A percentile compares a stretch with the other conserved stretches of the same genome.
phyloP scores from a whole-genome alignment of 2,113 vertebrate species.

The Hippocampus comes region DNA sequence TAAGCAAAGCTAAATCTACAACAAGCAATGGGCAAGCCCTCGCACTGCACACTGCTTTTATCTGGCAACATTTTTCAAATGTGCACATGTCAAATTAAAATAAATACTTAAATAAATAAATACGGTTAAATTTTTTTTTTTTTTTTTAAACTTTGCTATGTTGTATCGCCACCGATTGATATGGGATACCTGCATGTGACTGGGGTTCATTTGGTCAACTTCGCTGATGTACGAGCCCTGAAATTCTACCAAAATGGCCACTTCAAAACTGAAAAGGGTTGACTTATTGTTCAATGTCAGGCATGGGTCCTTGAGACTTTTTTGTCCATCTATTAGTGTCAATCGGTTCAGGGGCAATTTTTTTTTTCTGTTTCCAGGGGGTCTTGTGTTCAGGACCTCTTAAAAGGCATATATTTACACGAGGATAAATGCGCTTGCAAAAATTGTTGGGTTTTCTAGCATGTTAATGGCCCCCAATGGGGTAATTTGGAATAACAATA shows the following conservation, averaged over 20 bases:
- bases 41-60: not conserved
- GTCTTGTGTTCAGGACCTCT: not conserved
- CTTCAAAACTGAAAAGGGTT: not conserved
- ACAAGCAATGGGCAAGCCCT: not conserved
- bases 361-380: no score
- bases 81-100: not conserved
- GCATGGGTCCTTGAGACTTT: not conserved
- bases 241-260: not conserved
- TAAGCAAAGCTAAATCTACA: not conserved
- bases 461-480: not conserved
- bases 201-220: not conserved
- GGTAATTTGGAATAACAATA: not conserved
- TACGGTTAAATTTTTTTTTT: no score
- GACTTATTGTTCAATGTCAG: not conserved
- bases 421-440: not conserved
- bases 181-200: not conserved
- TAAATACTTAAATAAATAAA: no score
- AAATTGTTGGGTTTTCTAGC: not conserved
- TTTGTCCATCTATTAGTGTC: no score
- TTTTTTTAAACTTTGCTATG: not conserved
- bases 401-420: not conserved
- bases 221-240: not conserved
- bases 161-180: not conserved
- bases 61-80: not conserved
- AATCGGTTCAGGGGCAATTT: no score